Conservation (phyloP, 2,113 vertebrate species). For the Misgurnus mizolepis region DNA sequence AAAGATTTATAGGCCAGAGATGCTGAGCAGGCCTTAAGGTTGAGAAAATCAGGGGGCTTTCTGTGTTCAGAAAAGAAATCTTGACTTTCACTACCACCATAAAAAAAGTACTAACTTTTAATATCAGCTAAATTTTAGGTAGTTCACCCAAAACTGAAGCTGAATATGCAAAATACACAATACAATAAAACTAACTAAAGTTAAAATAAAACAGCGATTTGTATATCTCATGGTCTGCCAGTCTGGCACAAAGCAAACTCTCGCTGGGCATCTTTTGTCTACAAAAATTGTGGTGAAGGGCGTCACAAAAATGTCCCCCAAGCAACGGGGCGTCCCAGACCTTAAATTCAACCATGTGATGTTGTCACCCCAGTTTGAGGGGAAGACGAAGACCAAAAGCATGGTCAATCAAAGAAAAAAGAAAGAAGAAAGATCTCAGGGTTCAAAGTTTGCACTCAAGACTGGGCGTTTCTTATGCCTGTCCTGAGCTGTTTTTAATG, state of each 20-base stretch:
- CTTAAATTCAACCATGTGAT: conserved; percentile 51
- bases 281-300: conserved; percentile 16
- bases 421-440: conserved; percentile 39
- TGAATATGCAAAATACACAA: no score
- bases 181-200: no score
- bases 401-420: conserved; percentile 49
- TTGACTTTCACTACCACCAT: neutral
- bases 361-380: conserved; percentile 53
- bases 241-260: neutral
- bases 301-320: conserved; percentile 41
- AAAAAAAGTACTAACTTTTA: neutral
- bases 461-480: conserved; percentile 45
- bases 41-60: neutral
- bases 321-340: conserved; percentile 52
- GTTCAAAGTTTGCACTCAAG: conserved; percentile 55
- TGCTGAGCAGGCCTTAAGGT: neutral
- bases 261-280: conserved; percentile 1
- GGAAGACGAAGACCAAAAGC: conserved; percentile 36
- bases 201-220: no score
- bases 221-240: neutral
- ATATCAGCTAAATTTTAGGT: neutral
- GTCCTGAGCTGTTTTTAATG: conserved; percentile 59
- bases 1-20: conserved; percentile 19
- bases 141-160: no score
- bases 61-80: neutral